Evolutionary conservation across 2,888 invertebrate genomes (phyloP).

Genomic region (Tetropium fuscum): DNA sequence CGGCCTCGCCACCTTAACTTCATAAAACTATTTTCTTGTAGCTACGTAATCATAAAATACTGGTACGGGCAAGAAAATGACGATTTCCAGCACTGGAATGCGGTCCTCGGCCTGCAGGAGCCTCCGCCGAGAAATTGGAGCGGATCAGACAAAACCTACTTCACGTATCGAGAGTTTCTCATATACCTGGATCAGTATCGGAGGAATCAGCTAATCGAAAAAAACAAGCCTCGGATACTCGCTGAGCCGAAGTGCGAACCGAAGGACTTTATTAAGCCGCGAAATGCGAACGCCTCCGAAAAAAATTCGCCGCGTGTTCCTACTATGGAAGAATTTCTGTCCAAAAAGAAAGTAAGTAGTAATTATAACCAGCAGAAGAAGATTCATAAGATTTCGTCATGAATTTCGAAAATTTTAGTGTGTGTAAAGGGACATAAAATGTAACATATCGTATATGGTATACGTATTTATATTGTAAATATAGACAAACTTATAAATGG

Average conservation of each 20-base stretch:
- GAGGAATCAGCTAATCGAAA: constrained; percentile 65
- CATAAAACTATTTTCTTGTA: constrained; percentile 55
- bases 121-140: constrained; percentile 83
- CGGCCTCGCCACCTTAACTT: not conserved
- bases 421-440: constrained; percentile 3
- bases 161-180: constrained; percentile 77
- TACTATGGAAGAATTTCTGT: constrained; percentile 70
- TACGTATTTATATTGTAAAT: constrained; percentile 14
- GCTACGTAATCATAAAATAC: constrained; percentile 82
- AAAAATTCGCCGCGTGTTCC: constrained; percentile 67
- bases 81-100: constrained; percentile 80
- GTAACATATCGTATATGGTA: not conserved
- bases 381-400: constrained; percentile 49
- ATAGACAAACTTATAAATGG: too few species aligned
- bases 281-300: constrained; percentile 52
- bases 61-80: constrained; percentile 80
- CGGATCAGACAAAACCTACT: constrained; percentile 75
- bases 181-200: constrained; percentile 75
- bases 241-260: constrained; percentile 51
- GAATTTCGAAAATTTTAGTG: constrained; percentile 18
- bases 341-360: constrained; percentile 63
- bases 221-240: constrained; percentile 57
- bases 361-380: constrained; percentile 46
- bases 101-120: constrained; percentile 75
- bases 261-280: constrained; percentile 8